phyloP scores from a whole-genome alignment of 2,888 invertebrate genomes.

The Rotaria sp. region DNA sequence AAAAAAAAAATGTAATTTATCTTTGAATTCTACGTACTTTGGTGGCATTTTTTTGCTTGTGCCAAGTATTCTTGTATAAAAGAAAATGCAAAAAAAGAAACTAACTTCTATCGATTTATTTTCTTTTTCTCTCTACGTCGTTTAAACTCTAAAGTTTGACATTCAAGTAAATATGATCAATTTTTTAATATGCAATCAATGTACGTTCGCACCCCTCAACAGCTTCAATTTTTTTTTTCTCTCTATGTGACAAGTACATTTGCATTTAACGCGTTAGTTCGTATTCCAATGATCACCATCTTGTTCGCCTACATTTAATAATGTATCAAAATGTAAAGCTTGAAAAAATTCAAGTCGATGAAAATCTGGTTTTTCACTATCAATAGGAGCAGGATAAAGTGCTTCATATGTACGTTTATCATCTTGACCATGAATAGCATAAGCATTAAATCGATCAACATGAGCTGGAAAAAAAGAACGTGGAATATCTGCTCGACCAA shows the following conservation, averaged over 20 bases:
- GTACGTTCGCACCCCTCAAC: background rate
- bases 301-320: background rate
- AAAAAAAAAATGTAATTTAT: background rate
- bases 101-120: background rate
- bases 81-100: background rate
- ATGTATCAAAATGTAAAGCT: background rate
- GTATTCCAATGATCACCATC: background rate
- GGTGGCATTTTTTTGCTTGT: background rate
- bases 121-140: background rate
- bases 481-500: constrained; percentile 56
- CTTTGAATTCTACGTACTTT: background rate
- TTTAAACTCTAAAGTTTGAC: background rate
- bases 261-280: background rate
- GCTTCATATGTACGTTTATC: constrained; percentile 56
- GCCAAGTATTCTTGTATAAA: background rate
- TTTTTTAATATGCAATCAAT: background rate
- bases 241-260: background rate
- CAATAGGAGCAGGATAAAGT: constrained; percentile 54
- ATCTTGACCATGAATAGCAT: constrained; percentile 58
- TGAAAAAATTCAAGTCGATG: background rate
- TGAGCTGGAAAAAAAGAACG: constrained; percentile 57
- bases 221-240: background rate
- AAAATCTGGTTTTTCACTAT: background rate
- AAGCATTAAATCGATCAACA: constrained; percentile 58
- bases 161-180: background rate